Base-by-base conservation (phyloP, 92 coral and sea anemone species). In the Palythoa heliodiscus region DNA sequence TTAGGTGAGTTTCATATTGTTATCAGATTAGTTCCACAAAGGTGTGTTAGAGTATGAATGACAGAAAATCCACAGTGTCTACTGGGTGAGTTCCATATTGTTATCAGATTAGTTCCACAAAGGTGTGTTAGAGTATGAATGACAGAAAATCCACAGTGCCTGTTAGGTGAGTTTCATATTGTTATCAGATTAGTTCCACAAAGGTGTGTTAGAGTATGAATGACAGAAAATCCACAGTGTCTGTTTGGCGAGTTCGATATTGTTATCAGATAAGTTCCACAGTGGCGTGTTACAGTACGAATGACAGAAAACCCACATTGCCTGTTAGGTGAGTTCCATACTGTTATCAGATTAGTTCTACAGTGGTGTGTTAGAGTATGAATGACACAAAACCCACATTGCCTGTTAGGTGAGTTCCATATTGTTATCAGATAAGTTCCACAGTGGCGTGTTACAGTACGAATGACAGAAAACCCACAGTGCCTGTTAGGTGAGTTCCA, bases 241-340 rank as follows among this genome's bases (percentile, higher is more conserved):
- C 90, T 96, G 14, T 80, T 96, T 79, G 63, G 63, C 11, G 63
- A n/a, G 17, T 47, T 25, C 35, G 15, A 19, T 19, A 15, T 55
- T 37, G 20, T 11, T 22, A 4, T 11, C 19, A 55, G 37, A 7
- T 54, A 55, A 19, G 37, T 14, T 29, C 35, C 47, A 50, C 13
- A 11, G 25, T 53, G 55, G 2, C 5, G 4, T 22, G 47, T 4
- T 9, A 5, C 14, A 7, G 47, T 50, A 10, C 11, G 20, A 57
- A 53, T 14, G 35, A 25, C 88, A 24, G 58, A 25, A 38, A 74
- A 16, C 22, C 35, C 24, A 5, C 29, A 16, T 1, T 96, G 99
- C 72, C 90, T 96, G 14, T 80, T 96, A 83, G 98, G 99, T 96
- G 78, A 29, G 94, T 86, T 69, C 12, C 47, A 13, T 19, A 17